Percentiles rank a stretch among this genome's conserved stretches.
phyloP scores from a whole-genome alignment of 2,797 vertebrate species.

The Lepidocolaptes lacrymiger region DNA sequence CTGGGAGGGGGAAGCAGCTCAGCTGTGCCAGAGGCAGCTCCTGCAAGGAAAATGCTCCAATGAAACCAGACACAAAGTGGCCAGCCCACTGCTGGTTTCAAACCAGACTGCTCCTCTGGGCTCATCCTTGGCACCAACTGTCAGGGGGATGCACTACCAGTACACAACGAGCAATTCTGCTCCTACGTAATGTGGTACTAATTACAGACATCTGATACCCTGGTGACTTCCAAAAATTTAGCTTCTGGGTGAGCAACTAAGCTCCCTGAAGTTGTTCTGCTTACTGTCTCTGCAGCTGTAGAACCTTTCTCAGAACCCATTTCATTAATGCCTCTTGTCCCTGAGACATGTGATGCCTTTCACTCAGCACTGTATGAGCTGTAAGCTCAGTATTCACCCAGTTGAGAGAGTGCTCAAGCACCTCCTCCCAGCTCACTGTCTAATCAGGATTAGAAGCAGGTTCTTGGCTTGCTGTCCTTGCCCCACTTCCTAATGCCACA shows the following conservation, averaged over 20 bases:
- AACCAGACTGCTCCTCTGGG: background rate
- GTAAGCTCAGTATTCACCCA: background rate
- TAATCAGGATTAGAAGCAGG: background rate
- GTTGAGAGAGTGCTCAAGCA: background rate
- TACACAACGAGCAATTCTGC: background rate
- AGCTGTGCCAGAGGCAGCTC: constrained; percentile 86
- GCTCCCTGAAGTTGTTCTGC: background rate
- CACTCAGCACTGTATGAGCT: background rate
- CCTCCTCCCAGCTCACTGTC: background rate
- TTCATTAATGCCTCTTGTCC: background rate
- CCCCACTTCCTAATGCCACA: background rate
- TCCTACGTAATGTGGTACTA: background rate
- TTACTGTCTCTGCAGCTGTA: background rate
- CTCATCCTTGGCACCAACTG: background rate
- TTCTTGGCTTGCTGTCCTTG: background rate
- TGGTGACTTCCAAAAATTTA: background rate
- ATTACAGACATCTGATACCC: background rate
- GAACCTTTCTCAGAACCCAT: background rate
- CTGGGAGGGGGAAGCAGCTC: constrained; percentile 94
- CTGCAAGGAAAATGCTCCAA: constrained; percentile 63
- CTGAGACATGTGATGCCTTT: background rate
- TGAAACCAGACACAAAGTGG: background rate
- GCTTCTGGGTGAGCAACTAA: background rate
- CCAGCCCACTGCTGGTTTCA: background rate
- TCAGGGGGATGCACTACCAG: background rate